Conservation (phyloP, 2,113 vertebrate species). For the Amia ocellicauda region DNA sequence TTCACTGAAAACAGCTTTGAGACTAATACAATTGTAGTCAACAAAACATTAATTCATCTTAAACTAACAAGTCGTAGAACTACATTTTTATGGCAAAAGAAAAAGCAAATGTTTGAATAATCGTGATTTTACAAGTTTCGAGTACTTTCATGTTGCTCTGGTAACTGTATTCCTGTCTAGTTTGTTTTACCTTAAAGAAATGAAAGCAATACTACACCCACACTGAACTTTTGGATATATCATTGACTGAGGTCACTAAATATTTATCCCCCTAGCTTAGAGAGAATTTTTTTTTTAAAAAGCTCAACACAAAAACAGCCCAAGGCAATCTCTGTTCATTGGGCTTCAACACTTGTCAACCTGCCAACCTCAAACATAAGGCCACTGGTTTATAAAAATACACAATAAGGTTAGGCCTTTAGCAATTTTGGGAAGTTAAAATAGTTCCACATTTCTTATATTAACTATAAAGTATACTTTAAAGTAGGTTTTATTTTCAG, state of each 20-base stretch:
- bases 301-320: constrained; percentile 20
- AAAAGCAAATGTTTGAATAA: too few relatives aligned
- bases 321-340: neutral
- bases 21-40: too few relatives aligned
- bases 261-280: constrained; percentile 20
- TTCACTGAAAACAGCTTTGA: too few relatives aligned
- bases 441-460: too few relatives aligned
- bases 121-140: too few relatives aligned
- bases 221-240: constrained; percentile 4
- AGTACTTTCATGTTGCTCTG: constrained; percentile 22
- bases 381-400: constrained; percentile 3
- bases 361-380: constrained; percentile 2
- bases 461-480: too few relatives aligned
- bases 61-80: neutral
- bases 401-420: neutral
- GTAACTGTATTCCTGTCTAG: constrained; percentile 12
- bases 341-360: constrained; percentile 7
- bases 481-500: too few relatives aligned
- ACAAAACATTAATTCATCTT: neutral
- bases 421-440: neutral
- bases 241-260: constrained; percentile 14
- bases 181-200: constrained; percentile 8
- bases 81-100: too few relatives aligned
- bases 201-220: constrained; percentile 2
- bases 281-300: too few relatives aligned